Base-by-base conservation (phyloP, 2,888 invertebrate genomes). In the Hipparchia semele region DNA sequence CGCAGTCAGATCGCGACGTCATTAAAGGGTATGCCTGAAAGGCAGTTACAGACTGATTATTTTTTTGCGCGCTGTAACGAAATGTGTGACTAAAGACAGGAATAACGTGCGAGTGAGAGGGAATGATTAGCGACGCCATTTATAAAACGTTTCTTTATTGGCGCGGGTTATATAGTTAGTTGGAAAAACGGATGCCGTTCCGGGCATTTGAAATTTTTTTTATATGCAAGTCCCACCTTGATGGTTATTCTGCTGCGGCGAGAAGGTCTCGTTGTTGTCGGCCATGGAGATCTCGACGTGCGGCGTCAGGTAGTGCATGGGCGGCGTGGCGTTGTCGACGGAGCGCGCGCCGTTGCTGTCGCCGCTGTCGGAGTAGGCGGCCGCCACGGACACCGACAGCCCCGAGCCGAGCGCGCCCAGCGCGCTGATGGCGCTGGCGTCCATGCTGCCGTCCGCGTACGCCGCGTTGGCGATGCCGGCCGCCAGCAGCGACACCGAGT, bases 201-300 rank as follows among this genome's bases (percentile, higher is more conserved):
- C 23, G 23, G 23, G 23, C 23, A 23, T 23, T 23, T 23, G 23
- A 10, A 10, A 53, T 12, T 53, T n/a, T n/a, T 10, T 13, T 13
- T 13, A 5, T 39, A 39, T 4, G 39, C 6, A 9, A 10, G 33
- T 12, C 51, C 87, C 90, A 78, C 86, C 86, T 79, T 85, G 83
- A 79, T 93, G 91, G 78, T 94, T 92, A 9, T 83, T 82, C 83
- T 94, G 92, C 45, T 94, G 91, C 0, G 95, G 95, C 68, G 95
- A 95, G 82, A 95, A 95, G 2, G 95, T 95, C 82, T 96, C 96
- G 79, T 97, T 97, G 76, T 96, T 96, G 84, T 97, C 97, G 23
- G 97, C 96, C 96, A 98, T 97, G 59, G 97, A 98, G 87, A 98
- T 98, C 93, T 98, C 98, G 54, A 98, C 98, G 81, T 98, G 98